phyloP scores from a whole-genome alignment of 2,888 invertebrate genomes.

The Octonoba sinensis region DNA sequence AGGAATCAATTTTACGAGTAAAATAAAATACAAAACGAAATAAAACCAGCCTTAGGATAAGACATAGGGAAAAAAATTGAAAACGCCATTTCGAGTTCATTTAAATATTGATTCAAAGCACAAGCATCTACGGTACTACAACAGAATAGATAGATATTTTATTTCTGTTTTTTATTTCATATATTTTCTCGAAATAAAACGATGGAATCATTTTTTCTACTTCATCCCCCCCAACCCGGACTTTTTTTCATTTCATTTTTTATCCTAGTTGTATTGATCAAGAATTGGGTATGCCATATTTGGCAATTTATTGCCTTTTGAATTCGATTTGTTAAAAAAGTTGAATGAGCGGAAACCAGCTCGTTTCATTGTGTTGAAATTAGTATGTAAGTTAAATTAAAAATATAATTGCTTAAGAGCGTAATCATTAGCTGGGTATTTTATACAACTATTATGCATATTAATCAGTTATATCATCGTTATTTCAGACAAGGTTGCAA shows the following conservation, averaged over 20 bases:
- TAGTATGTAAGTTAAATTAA: too few species aligned
- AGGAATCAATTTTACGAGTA: slow-evolving; percentile 62
- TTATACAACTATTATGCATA: too few species aligned
- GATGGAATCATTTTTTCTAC: slow-evolving; percentile 56
- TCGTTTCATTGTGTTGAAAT: too few species aligned
- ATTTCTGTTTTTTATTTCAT: slow-evolving; percentile 62
- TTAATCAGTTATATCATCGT: too few species aligned
- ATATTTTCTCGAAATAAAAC: slow-evolving; percentile 64
- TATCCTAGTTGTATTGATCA: slow-evolving; percentile 54
- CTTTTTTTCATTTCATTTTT: slow-evolving; percentile 50
- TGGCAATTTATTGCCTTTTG: slow-evolving; percentile 61
- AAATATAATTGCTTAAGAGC: too few species aligned
- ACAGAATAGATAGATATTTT: slow-evolving; percentile 62
- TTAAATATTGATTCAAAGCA: slow-evolving; percentile 64
- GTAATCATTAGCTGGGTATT: too few species aligned
- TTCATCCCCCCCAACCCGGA: slow-evolving; percentile 17
- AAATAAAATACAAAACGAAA: slow-evolving; percentile 61
- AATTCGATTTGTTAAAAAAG: slow-evolving; percentile 3
- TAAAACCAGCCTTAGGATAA: slow-evolving; percentile 64
- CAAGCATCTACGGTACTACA: slow-evolving; percentile 46
- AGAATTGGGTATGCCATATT: slow-evolving; percentile 53
- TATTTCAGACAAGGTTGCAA: too few species aligned
- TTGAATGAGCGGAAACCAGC: too few species aligned
- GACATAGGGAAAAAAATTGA: slow-evolving; percentile 62
- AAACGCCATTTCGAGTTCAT: slow-evolving; percentile 65